Evolutionary conservation across 2,797 vertebrate species (phyloP).

Genomic region (Graptemys geographica): DNA sequence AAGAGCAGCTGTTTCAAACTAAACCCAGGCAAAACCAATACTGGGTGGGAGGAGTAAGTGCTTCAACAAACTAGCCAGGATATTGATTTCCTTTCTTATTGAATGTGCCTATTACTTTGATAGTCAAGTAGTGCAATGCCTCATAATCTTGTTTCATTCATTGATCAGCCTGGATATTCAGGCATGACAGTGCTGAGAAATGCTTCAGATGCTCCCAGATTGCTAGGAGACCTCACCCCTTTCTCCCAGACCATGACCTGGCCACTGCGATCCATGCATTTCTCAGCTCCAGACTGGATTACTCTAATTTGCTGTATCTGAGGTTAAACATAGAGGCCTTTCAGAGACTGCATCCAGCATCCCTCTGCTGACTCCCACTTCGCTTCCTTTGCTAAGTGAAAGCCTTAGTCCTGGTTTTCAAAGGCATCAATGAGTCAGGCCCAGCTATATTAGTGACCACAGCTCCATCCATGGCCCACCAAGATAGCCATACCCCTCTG

Average conservation of each 20-base stretch:
- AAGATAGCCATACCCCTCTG: background rate
- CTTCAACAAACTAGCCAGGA: background rate
- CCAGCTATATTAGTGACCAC: slow-evolving; percentile 30
- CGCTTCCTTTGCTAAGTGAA: slow-evolving; percentile 5
- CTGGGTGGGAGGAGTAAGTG: too few relatives aligned
- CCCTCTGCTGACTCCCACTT: background rate
- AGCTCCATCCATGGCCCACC: slow-evolving; percentile 12
- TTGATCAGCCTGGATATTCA: background rate
- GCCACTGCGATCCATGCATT: background rate
- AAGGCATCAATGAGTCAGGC: background rate
- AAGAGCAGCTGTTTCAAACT: background rate
- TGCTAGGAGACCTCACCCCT: background rate
- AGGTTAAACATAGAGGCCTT: background rate
- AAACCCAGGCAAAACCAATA: background rate
- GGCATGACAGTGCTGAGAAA: background rate
- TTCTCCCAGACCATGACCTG: background rate
- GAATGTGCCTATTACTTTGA: background rate
- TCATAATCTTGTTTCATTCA: background rate
- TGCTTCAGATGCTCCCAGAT: background rate
- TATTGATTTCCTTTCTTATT: background rate
- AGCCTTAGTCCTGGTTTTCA: slow-evolving; percentile 39
- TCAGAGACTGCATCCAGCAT: slow-evolving; percentile 16
- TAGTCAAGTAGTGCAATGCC: background rate
- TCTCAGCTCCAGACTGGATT: background rate
- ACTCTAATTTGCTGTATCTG: background rate